Evolutionary conservation across 2,113 vertebrate genomes (phyloP).

Genomic region (Periophthalmodon schlosseri): DNA sequence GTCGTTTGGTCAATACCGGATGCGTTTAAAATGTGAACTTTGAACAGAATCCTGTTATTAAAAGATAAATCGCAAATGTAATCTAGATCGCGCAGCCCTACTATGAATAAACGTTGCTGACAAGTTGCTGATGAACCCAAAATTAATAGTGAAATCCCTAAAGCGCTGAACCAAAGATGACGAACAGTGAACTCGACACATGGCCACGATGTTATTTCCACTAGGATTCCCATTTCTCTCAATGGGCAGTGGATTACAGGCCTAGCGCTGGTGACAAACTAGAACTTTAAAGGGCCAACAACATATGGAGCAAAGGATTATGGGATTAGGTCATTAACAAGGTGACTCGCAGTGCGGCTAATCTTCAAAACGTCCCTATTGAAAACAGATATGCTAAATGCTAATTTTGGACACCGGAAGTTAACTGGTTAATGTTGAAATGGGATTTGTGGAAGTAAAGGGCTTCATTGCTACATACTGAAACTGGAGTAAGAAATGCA

Average conservation of each 20-base stretch:
- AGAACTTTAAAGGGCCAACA: slow-evolving; percentile 73
- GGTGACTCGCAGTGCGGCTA: slow-evolving; percentile 72
- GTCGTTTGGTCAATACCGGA: no score
- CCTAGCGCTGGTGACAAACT: slow-evolving; percentile 41
- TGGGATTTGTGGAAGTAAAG: background rate
- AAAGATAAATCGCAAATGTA: no score
- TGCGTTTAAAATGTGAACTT: no score
- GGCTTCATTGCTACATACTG: no score
- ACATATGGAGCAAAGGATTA: slow-evolving; percentile 86
- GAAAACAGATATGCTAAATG: slow-evolving; percentile 7
- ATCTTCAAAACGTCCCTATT: slow-evolving; percentile 66
- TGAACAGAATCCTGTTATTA: no score
- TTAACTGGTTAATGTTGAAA: no score
- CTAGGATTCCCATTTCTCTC: slow-evolving; percentile 23
- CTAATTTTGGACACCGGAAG: background rate
- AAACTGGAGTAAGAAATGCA: background rate
- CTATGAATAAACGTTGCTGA: slow-evolving; percentile 26
- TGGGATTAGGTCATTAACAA: slow-evolving; percentile 83
- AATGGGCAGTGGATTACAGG: slow-evolving; percentile 36
- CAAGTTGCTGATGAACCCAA: slow-evolving; percentile 11
- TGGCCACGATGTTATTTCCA: slow-evolving; percentile 12
- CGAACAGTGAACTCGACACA: background rate
- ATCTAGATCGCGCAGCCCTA: background rate
- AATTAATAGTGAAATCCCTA: background rate
- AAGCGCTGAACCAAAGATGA: background rate